phyloP scores from a whole-genome alignment of 2,888 invertebrate species.

The Ypsolopha scabrella region DNA sequence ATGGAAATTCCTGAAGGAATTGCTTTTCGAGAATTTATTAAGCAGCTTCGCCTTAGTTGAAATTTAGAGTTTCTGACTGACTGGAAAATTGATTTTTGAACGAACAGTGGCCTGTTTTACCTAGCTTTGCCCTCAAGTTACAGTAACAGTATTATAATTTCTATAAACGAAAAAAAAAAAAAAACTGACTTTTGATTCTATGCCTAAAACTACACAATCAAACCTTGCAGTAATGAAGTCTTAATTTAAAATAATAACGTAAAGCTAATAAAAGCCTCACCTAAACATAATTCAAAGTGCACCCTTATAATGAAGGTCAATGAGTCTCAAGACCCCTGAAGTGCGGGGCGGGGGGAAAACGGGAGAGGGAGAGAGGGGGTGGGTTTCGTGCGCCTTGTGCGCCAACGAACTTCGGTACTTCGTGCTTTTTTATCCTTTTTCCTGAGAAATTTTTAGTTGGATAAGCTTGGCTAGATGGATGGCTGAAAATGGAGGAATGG shows the following conservation, averaged over 20 bases:
- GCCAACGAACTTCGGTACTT: slow-evolving; percentile 6
- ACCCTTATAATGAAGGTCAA: slow-evolving; percentile 6
- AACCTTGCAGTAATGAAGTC: too few relatives aligned
- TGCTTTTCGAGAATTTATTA: slow-evolving; percentile 32
- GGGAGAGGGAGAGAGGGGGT: slow-evolving; percentile 3
- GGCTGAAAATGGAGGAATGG: neutral
- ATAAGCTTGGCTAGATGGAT: slow-evolving; percentile 5
- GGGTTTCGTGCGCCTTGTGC: slow-evolving; percentile 3
- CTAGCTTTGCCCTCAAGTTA: too few relatives aligned
- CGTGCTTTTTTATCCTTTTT: slow-evolving; percentile 1
- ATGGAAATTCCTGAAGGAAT: neutral
- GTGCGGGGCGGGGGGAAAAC: slow-evolving; percentile 4
- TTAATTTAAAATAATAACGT: neutral
- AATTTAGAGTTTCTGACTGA: too few relatives aligned
- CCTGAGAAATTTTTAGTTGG: slow-evolving; percentile 5
- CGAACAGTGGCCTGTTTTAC: too few relatives aligned
- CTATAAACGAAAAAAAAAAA: too few relatives aligned
- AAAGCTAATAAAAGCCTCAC: too few relatives aligned
- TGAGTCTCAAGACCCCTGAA: slow-evolving; percentile 2
- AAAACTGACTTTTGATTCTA: too few relatives aligned
- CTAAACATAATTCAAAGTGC: neutral
- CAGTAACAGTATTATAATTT: too few relatives aligned
- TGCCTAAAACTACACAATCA: too few relatives aligned
- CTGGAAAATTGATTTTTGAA: too few relatives aligned
- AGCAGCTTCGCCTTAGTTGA: slow-evolving; percentile 22